Evolutionary conservation across 2,113 vertebrate genomes (phyloP).

Genomic region (Eulemur macaco): DNA sequence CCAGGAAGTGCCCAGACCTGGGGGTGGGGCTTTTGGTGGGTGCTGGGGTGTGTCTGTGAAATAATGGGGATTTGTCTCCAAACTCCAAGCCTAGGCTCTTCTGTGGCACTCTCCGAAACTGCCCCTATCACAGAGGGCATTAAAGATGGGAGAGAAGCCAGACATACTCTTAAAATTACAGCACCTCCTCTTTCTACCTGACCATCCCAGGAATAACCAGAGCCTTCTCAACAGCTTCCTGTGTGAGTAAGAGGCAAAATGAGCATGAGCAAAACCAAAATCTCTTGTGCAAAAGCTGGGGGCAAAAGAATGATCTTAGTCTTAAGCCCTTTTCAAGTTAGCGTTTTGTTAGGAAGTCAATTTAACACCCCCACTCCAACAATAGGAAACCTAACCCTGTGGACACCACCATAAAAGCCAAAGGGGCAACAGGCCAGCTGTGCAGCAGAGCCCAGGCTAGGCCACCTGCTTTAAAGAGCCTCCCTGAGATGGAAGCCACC

Average conservation of each 20-base stretch:
- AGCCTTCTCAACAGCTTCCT: neutral
- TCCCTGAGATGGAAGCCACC: neutral
- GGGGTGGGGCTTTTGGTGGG: neutral
- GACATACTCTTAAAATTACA: too few species aligned
- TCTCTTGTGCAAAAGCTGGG: neutral
- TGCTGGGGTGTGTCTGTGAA: neutral
- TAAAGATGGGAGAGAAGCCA: neutral
- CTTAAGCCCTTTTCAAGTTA: neutral
- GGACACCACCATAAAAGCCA: neutral
- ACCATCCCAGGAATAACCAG: neutral
- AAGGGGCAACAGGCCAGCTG: neutral
- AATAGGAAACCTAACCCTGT: neutral
- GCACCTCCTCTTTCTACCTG: neutral
- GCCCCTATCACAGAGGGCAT: neutral
- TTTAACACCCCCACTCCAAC: neutral
- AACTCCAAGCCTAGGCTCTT: neutral
- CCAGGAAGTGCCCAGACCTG: rapidly evolving
- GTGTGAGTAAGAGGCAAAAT: neutral
- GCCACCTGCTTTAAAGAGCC: neutral
- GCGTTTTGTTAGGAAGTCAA: neutral
- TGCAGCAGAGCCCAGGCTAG: neutral
- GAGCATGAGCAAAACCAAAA: neutral
- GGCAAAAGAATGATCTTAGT: neutral
- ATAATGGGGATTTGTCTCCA: neutral
- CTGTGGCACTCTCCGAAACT: neutral